phyloP scores from a whole-genome alignment of 2,888 invertebrate genomes.

The Oxytorus armatus region DNA sequence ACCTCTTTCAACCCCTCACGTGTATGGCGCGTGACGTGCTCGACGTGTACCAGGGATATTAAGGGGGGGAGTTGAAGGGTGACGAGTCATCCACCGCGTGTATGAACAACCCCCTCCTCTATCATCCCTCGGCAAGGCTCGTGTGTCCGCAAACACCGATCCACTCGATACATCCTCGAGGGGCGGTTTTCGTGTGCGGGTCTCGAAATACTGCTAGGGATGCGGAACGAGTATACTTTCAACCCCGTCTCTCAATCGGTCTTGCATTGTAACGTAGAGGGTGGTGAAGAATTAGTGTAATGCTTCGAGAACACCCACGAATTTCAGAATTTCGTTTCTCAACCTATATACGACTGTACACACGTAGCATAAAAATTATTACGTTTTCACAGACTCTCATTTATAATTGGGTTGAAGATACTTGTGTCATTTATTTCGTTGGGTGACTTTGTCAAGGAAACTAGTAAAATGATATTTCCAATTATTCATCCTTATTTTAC shows the following conservation, averaged over 20 bases:
- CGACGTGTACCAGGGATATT: slow-evolving; percentile 32
- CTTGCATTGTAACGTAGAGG: slow-evolving; percentile 34
- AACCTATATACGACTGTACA: neutral
- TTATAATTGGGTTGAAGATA: neutral
- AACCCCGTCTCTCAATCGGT: slow-evolving; percentile 41
- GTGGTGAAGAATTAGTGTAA: slow-evolving; percentile 54
- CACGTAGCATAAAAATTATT: neutral
- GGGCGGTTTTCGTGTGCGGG: slow-evolving; percentile 14
- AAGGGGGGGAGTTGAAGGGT: slow-evolving; percentile 34
- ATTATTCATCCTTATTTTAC: too few species aligned
- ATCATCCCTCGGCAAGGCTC: slow-evolving; percentile 43
- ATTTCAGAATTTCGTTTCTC: slow-evolving; percentile 20
- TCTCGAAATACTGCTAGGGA: slow-evolving; percentile 45
- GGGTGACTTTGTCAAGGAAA: neutral
- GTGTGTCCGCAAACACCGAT: slow-evolving; percentile 67
- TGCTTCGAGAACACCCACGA: slow-evolving; percentile 45
- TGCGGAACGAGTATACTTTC: slow-evolving; percentile 45
- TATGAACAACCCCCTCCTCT: neutral
- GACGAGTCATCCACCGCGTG: slow-evolving; percentile 61
- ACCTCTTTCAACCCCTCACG: slow-evolving; percentile 71
- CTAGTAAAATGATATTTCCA: too few species aligned
- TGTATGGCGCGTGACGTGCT: slow-evolving; percentile 61
- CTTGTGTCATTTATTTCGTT: neutral
- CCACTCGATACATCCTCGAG: slow-evolving; percentile 63
- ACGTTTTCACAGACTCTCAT: neutral